These are phyloP conservation scores for Tiliacea aurago DNA, from an alignment of 2,888 invertebrate genomes.

Conservation along the genomic window DNA sequence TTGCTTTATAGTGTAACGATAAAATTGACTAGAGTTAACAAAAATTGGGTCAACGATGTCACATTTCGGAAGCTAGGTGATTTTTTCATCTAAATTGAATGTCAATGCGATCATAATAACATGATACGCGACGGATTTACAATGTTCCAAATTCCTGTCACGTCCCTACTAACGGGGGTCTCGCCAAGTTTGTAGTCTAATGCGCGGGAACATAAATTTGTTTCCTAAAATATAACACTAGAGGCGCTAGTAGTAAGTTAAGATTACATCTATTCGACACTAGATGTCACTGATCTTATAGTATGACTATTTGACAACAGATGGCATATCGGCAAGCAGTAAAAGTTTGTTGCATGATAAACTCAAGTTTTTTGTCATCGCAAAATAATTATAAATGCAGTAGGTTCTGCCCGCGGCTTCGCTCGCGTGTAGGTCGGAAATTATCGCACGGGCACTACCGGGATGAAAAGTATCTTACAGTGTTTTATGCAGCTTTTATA, in stretches of 20 bases:
- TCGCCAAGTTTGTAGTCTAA: constrained; percentile 70
- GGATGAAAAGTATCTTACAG: background rate
- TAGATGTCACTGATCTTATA: constrained; percentile 61
- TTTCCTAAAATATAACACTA: constrained; percentile 26
- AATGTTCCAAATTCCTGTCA: constrained; percentile 26
- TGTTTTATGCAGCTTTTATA: background rate
- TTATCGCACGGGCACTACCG: background rate
- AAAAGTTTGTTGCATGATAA: background rate
- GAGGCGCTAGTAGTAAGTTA: constrained; percentile 53
- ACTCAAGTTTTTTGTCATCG: background rate
- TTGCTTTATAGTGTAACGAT: constrained; percentile 52
- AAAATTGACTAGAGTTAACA: constrained; percentile 65
- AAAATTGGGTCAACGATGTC: constrained; percentile 79
- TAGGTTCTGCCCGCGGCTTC: background rate
- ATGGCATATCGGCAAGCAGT: constrained; percentile 23
- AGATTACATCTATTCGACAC: constrained; percentile 39
- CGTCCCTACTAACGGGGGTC: constrained; percentile 26
- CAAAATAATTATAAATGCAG: background rate
- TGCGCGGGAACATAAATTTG: constrained; percentile 70
- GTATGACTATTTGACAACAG: constrained; percentile 39
- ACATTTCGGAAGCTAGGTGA: constrained; percentile 75
- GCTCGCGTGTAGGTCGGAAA: background rate
- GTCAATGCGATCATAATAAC: constrained; percentile 76
- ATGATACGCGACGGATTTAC: constrained; percentile 65
- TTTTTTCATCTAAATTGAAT: constrained; percentile 72